Evolutionary conservation across 2,888 invertebrate genomes (phyloP).

Genomic region (Microctonus brassicae): DNA sequence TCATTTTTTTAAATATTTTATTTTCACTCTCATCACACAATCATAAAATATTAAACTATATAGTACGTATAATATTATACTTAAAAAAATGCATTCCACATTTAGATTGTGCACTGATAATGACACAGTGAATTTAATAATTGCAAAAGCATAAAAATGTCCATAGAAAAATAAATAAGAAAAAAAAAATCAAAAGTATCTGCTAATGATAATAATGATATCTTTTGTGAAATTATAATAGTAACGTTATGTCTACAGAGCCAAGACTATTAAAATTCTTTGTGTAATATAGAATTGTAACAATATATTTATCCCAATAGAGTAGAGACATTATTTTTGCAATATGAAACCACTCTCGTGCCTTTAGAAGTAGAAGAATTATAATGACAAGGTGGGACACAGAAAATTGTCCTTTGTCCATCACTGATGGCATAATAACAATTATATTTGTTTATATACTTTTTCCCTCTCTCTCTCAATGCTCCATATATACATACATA

Average conservation of each 20-base stretch:
- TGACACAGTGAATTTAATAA: neutral
- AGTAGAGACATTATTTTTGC: neutral
- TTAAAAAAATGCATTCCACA: neutral
- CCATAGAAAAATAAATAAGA: no score
- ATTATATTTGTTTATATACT: conserved; percentile 15
- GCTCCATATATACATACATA: neutral
- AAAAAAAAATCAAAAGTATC: neutral
- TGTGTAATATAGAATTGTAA: neutral
- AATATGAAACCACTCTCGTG: conserved; percentile 20
- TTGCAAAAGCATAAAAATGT: no score
- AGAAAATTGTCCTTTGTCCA: conserved; percentile 36
- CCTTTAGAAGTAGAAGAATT: conserved; percentile 11
- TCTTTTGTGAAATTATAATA: neutral
- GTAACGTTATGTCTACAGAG: neutral
- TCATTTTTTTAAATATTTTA: no score
- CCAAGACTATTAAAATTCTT: neutral
- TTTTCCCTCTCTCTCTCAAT: conserved; percentile 4
- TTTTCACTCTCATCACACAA: no score
- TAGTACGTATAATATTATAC: no score
- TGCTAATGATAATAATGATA: neutral
- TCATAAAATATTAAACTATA: no score
- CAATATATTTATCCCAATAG: neutral
- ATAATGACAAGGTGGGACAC: conserved; percentile 35
- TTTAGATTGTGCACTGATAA: neutral
- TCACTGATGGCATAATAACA: conserved; percentile 30